Conservation (phyloP, 2,113 vertebrate species). For the Gallinago paraguaiae region DNA sequence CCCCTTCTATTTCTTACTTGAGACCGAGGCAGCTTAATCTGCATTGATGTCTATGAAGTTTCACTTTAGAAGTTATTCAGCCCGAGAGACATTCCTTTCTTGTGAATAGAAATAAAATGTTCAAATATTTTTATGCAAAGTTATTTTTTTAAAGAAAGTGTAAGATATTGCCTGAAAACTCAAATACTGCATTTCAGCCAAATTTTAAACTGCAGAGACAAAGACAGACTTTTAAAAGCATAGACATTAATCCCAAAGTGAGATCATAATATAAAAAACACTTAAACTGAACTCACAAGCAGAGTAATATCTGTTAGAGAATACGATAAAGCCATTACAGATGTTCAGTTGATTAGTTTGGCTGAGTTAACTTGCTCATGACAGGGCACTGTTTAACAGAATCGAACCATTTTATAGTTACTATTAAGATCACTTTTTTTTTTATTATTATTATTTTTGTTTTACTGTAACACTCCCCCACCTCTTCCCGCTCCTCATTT, state of each 20-base stretch:
- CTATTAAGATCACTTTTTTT: not conserved
- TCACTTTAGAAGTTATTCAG: conserved; percentile 35
- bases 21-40: conserved; percentile 42
- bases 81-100: not conserved
- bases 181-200: not conserved
- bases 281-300: not conserved
- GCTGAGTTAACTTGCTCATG: conserved; percentile 48
- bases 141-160: not conserved
- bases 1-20: not conserved
- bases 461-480: not conserved
- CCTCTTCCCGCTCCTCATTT: not conserved
- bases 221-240: not conserved
- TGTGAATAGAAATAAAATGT: not conserved
- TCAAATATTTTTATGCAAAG: not conserved
- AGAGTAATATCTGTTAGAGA: conserved; percentile 27
- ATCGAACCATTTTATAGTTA: not conserved
- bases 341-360: conserved; percentile 42
- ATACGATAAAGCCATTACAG: conserved; percentile 13
- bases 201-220: conserved; percentile 5
- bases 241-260: conserved; percentile 25
- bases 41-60: conserved; percentile 36
- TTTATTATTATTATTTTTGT: not conserved
- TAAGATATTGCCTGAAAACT: not conserved
- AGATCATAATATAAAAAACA: not conserved
- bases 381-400: not conserved